These are phyloP conservation scores for Lacanobia wlatinum DNA, from an alignment of 2,888 invertebrate genomes.

Conservation along the genomic window DNA sequence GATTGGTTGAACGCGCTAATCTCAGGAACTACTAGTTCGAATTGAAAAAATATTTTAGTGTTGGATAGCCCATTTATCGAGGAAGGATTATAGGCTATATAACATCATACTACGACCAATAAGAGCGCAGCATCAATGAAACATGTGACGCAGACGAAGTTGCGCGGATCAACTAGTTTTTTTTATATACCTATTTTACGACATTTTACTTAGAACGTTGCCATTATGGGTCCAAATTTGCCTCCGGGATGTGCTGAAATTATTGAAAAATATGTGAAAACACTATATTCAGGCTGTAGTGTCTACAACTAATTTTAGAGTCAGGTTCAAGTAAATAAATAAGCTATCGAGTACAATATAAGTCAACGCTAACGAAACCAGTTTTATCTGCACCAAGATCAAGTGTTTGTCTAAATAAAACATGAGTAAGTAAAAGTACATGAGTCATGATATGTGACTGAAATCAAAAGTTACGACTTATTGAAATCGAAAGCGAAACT, in stretches of 20 bases:
- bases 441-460: constrained; percentile 2
- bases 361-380: background rate
- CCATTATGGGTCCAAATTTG: background rate
- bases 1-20: too few relatives aligned
- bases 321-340: background rate
- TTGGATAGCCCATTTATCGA: too few relatives aligned
- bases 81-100: too few relatives aligned
- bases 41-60: too few relatives aligned
- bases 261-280: background rate
- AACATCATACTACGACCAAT: too few relatives aligned
- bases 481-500: background rate
- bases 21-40: too few relatives aligned
- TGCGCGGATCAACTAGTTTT: too few relatives aligned
- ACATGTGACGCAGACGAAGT: too few relatives aligned
- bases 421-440: background rate
- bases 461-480: background rate
- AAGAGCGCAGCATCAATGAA: too few relatives aligned
- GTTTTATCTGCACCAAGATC: background rate
- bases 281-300: background rate
- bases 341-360: background rate
- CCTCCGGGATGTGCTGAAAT: background rate
- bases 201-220: background rate
- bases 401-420: background rate
- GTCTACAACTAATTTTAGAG: background rate
- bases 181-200: background rate